Base-by-base conservation (phyloP, 2,113 vertebrate genomes). In the Sinocyclocheilus grahami region DNA sequence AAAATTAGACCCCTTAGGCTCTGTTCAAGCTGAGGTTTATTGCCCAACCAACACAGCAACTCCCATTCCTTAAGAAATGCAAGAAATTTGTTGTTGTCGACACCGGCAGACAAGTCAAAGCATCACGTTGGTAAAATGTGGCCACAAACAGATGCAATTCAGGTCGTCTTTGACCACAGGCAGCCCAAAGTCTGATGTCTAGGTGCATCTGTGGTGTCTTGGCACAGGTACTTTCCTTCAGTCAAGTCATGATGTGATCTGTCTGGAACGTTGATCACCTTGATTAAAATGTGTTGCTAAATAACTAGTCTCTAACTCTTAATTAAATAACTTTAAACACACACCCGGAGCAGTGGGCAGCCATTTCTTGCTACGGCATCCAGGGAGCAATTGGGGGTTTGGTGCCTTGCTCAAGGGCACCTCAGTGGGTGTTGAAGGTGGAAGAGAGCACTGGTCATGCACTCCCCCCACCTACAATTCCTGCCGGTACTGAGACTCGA, bases 81-180 rank as follows among this genome's bases (percentile, higher is more conserved):
- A 18, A 13, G 62, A 20, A 72, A 83, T 51, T 6, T 46, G 9
- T 42, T 67, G 48, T 51, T 62, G 71, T 63, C 37, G 22, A 75
- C 55, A 72, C 30, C 7, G 16, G 6, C 33, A 72, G 67, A 60
- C 67, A 20, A 72, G 78, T 89, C 90, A 89, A 20, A 48, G 79
- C 14, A 22, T 55, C 2, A 16, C 0, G 16, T n/a, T 22, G 10
- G 46, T 82, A 20, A 33, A 30, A 69, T 53, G 18, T 14, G 24
- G 46, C 46, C 80, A 82, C 63, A 82, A 37, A 82, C 16, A 53
- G 18, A 82, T 1, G 18, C 18, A n/a, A 20, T 53, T 11, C 88
- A 90, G 42, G 76, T 82, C 42, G 13, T 18, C 42, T 16, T 5
- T 30, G 4, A 83, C 62, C 77, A 71, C 83, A 78, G 18, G 46